A percentile compares a stretch with the other conserved stretches of the same genome.
These are phyloP conservation scores for Centropristis striata DNA, from an alignment of 2,113 vertebrate genomes.

Conservation along the genomic window DNA sequence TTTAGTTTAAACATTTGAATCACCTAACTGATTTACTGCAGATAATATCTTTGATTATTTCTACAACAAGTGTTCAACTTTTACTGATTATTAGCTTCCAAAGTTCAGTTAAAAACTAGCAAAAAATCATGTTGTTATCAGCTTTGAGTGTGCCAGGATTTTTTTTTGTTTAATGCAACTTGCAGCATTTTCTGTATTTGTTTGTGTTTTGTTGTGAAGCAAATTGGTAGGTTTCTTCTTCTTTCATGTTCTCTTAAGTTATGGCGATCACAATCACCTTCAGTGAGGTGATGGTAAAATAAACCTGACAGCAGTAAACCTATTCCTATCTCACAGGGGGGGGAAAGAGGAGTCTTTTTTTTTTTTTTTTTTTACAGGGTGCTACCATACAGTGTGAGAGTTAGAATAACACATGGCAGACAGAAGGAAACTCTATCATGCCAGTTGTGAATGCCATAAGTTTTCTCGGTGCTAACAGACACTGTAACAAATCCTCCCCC, in stretches of 20 bases:
- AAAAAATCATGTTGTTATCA: neutral
- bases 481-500: conserved; percentile 67
- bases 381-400: conserved; percentile 33
- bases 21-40: neutral
- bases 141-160: neutral
- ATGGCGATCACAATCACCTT: neutral
- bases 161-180: neutral
- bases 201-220: neutral
- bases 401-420: conserved; percentile 67
- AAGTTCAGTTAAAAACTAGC: neutral
- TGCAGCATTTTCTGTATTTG: neutral
- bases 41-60: neutral
- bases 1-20: neutral
- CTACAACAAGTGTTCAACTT: neutral
- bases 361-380: neutral
- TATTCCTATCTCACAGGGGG: conserved; percentile 23
- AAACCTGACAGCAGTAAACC: conserved; percentile 10
- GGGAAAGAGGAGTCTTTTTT: neutral
- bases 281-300: neutral
- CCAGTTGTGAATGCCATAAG: conserved; percentile 54
- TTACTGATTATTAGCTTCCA: neutral
- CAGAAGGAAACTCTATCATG: conserved; percentile 71
- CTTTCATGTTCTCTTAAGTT: neutral
- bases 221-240: neutral
- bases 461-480: conserved; percentile 41